Base-by-base conservation (phyloP, 2,888 invertebrate genomes). In the Coenonympha glycerion region DNA sequence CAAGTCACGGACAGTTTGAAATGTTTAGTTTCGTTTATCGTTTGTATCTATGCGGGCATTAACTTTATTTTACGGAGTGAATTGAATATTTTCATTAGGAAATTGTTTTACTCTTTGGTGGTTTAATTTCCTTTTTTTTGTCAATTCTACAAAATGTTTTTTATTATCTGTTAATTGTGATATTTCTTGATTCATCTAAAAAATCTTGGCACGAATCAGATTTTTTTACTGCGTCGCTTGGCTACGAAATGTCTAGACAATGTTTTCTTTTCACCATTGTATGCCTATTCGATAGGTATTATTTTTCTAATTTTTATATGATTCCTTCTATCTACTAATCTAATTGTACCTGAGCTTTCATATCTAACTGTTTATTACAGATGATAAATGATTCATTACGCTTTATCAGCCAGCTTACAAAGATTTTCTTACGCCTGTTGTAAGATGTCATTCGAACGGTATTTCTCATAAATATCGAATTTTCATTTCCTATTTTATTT, bases 31-130 rank as follows among this genome's bases (percentile, higher is more conserved):
- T 31, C 31, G 18, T 53, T 46, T 36, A 42, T 31, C 50, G 19
- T 50, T 39, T 15, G 33, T 44, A 50, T 37, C 47, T 44, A 53
- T 53, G 50, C 53, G 53, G 53, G 53, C 26, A 31, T 21, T 21
- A 6, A 34, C 9, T 44, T 44, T 21, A 47, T 22, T 42, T 33
- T 45, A 44, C 5, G 31, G 28, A 19, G 16, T 9, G 19, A 24
- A 15, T 42, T 44, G 21, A 21, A 31, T 22, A 31, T 22, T 21
- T 21, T 31, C 15, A 31, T 22, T 31, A 24, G 2, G 21, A n/a
- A n/a, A n/a, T 21, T 44, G 33, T 44, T n/a, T 31, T 44, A 42
- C 13, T 21, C 6, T 8, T 8, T 11, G 41, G 16, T 11, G 8
- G 24, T 21, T 42, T 31, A 21, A 31, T n/a, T n/a, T n/a, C n/a